phyloP scores from a whole-genome alignment of 2,797 vertebrate species.

The Sebastes oblongus region DNA sequence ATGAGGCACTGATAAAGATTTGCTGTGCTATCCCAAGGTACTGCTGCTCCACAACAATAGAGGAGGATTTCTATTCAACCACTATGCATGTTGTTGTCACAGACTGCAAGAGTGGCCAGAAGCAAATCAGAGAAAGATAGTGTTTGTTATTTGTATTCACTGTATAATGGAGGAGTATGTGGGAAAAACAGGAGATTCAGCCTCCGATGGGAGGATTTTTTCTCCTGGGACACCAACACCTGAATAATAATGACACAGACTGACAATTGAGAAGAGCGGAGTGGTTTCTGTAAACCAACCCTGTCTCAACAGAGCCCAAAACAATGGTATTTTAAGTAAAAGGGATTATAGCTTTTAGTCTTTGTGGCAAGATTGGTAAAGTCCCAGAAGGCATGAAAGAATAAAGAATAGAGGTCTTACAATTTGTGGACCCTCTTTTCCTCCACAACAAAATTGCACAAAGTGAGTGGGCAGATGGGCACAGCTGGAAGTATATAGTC shows the following conservation, averaged over 20 bases:
- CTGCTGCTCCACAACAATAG: constrained; percentile 13
- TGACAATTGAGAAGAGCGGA: constrained; percentile 57
- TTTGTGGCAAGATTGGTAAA: constrained; percentile 34
- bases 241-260: constrained; percentile 61
- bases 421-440: constrained; percentile 20
- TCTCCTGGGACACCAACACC: constrained; percentile 51
- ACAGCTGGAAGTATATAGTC: not conserved
- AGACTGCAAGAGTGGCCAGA: constrained; percentile 24
- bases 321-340: constrained; percentile 49
- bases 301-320: constrained; percentile 54
- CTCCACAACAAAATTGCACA: not conserved
- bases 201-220: constrained; percentile 50
- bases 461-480: constrained; percentile 16
- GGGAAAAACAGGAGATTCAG: constrained; percentile 43
- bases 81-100: constrained; percentile 42
- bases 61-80: constrained; percentile 48
- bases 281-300: constrained; percentile 44
- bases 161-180: constrained; percentile 49
- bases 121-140: constrained; percentile 31
- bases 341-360: constrained; percentile 55
- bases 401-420: constrained; percentile 1
- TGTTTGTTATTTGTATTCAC: constrained; percentile 45
- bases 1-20: constrained; percentile 15
- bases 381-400: constrained; percentile 45
- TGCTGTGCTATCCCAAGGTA: not conserved